phyloP scores from a whole-genome alignment of 2,888 invertebrate genomes.

The Blomia tropicalis region DNA sequence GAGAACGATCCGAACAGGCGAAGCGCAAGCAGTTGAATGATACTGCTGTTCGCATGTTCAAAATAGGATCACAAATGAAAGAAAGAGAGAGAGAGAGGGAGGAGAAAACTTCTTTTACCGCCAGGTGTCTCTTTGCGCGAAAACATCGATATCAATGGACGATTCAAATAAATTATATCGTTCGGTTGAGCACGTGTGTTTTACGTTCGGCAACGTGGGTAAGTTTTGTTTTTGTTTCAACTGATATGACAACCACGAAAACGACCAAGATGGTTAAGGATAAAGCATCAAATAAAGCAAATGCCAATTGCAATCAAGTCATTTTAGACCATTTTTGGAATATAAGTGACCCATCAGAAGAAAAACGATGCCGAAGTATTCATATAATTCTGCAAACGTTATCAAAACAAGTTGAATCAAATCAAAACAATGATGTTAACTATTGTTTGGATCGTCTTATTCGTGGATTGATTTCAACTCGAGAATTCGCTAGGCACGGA shows the following conservation, averaged over 20 bases:
- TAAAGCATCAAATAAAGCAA: constrained; percentile 1
- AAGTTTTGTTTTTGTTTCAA: no score
- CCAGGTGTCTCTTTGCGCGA: no score
- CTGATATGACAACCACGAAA: no score
- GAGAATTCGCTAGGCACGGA: constrained; percentile 48
- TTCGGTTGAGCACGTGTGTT: no score
- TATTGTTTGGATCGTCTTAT: constrained; percentile 53
- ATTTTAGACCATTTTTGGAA: constrained; percentile 23
- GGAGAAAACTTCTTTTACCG: no score
- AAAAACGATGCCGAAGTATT: constrained; percentile 10
- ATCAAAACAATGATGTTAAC: constrained; percentile 42
- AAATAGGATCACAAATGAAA: no score
- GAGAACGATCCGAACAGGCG: no score
- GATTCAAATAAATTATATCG: no score
- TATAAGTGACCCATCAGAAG: constrained; percentile 15
- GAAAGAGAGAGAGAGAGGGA: no score
- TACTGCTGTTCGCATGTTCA: no score
- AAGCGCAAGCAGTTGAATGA: no score
- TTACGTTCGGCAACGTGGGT: neutral
- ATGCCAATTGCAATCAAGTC: constrained; percentile 13
- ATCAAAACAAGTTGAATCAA: constrained; percentile 31
- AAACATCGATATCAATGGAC: no score
- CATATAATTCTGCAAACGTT: constrained; percentile 18
- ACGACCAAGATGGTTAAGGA: neutral
- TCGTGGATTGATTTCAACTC: constrained; percentile 53